Evolutionary conservation across 2,888 invertebrate genomes (phyloP).

Genomic region (Bibio marci): DNA sequence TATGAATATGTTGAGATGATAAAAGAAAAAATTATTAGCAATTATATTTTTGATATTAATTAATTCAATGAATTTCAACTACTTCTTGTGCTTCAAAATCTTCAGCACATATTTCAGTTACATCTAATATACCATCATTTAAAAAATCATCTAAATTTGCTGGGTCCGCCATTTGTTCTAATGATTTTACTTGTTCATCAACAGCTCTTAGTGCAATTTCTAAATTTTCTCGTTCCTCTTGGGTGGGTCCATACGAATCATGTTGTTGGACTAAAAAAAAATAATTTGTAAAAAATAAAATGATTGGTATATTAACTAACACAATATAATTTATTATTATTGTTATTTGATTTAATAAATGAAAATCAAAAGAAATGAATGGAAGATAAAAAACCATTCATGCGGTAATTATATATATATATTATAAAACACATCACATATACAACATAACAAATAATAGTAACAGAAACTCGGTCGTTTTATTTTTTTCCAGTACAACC

Average conservation of each 20-base stretch:
- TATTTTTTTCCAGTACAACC: background rate
- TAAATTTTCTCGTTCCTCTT: conserved; percentile 74
- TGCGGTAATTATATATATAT: no score
- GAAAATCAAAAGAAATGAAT: background rate
- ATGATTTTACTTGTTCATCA: conserved; percentile 51
- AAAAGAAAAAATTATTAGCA: no score
- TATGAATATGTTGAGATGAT: no score
- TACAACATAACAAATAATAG: no score
- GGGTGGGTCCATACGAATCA: conserved; percentile 51
- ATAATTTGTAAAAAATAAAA: no score
- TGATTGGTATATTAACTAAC: no score
- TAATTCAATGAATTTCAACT: no score
- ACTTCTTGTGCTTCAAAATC: conserved; percentile 10
- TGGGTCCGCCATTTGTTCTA: conserved; percentile 41
- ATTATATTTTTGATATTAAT: no score
- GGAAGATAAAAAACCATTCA: no score
- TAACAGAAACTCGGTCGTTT: background rate
- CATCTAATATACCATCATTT: conserved; percentile 21
- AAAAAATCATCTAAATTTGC: conserved; percentile 22
- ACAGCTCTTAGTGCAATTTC: conserved; percentile 70
- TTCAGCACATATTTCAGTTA: conserved; percentile 19
- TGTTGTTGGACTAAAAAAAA: conserved; percentile 41
- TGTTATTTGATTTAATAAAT: background rate
- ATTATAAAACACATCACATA: no score
- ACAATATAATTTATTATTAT: no score